A percentile compares a stretch with the other conserved stretches of the same genome.
phyloP scores from a whole-genome alignment of 2,113 vertebrate species.

The Bothrops jararaca region DNA sequence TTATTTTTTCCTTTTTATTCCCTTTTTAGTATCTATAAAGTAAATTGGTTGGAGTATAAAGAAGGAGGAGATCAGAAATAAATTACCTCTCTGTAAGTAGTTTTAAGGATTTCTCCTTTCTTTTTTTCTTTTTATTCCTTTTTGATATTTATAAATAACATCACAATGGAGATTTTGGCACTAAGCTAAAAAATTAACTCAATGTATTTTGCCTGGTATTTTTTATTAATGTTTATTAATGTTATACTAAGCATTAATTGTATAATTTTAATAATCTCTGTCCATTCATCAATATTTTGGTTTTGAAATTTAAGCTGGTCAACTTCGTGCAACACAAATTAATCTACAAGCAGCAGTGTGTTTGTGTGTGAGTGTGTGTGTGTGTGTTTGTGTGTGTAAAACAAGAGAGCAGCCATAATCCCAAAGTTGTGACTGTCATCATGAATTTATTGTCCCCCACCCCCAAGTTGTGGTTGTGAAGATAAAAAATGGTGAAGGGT shows the following conservation, averaged over 20 bases:
- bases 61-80: background rate
- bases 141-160: background rate
- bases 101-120: background rate
- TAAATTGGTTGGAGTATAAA: background rate
- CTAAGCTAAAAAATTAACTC: background rate
- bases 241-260: background rate
- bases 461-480: background rate
- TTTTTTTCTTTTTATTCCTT: background rate
- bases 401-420: background rate
- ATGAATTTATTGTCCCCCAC: background rate
- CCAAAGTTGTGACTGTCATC: background rate
- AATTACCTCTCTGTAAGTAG: background rate
- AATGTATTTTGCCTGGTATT: background rate
- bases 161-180: background rate
- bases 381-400: background rate
- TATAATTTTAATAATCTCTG: background rate
- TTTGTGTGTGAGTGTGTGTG: background rate
- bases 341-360: background rate
- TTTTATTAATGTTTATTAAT: background rate
- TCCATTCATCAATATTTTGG: background rate
- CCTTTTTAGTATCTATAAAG: background rate
- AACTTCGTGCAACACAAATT: background rate
- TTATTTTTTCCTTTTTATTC: background rate
- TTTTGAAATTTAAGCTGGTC: background rate
- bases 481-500: background rate